phyloP scores from a whole-genome alignment of 2,888 invertebrate species.

The Drosophila infuscata region DNA sequence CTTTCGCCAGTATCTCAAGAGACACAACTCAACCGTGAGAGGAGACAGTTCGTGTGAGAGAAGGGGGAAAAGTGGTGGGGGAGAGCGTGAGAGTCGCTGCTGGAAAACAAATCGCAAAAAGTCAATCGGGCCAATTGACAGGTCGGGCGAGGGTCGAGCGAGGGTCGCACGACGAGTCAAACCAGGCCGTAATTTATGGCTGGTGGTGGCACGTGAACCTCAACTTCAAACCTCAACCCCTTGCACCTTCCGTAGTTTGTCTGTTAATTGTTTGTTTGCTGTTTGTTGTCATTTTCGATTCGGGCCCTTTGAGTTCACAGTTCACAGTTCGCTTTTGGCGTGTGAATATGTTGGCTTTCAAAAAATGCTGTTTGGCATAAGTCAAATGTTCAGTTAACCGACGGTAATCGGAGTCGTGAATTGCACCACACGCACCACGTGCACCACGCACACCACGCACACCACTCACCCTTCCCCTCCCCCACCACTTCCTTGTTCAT shows the following conservation, averaged over 20 bases:
- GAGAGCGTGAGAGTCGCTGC: conserved; percentile 36
- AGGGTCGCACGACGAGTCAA: conserved; percentile 70
- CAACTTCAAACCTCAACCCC: conserved; percentile 33
- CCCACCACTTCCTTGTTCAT: conserved; percentile 6
- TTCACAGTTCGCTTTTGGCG: conserved; percentile 49
- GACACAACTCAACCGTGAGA: conserved; percentile 61
- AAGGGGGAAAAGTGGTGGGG: neutral
- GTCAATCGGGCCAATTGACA: conserved; percentile 79
- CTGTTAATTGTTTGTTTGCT: conserved; percentile 85
- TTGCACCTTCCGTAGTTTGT: conserved; percentile 45
- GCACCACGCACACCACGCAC: conserved; percentile 18
- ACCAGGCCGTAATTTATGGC: conserved; percentile 79
- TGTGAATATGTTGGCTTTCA: conserved; percentile 75
- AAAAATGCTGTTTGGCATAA: conserved; percentile 39
- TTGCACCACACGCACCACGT: conserved; percentile 24
- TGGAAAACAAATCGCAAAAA: conserved; percentile 54
- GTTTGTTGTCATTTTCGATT: conserved; percentile 83
- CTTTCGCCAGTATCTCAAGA: conserved; percentile 56
- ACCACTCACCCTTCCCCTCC: conserved; percentile 28
- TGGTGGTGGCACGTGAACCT: conserved; percentile 71
- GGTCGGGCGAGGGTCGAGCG: conserved; percentile 35
- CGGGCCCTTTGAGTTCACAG: conserved; percentile 63
- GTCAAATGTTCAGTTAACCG: conserved; percentile 64
- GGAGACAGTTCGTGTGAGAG: conserved; percentile 24
- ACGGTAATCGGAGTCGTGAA: conserved; percentile 71